Evolutionary conservation across 1,140 invertebrate genomes (phyloP), one percentile per base, ranked within the genome.

Genomic region (Aphelinus certus): DNA sequence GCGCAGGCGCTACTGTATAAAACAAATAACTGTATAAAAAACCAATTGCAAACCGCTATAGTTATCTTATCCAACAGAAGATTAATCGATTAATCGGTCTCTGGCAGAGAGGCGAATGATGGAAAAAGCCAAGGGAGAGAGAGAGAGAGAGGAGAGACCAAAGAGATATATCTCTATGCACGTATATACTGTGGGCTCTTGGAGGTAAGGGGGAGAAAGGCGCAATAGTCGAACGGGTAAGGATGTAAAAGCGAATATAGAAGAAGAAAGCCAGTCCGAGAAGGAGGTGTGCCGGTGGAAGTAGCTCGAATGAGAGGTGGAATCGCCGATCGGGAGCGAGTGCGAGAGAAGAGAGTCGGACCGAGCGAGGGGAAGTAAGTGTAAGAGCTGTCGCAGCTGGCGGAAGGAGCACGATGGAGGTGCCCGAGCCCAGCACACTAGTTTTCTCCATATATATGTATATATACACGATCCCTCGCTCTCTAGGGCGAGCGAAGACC

Each of bases 391-490:
- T 7, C 10, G 42, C 43, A 71, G 57, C 9, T n/a, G 9, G 49
- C 48, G 58, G 70, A 56, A 55, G 49, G 47, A 26, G 3, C n/a
- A 1, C 48, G 67, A 69, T 57, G 57, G 67, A 60, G 43, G 60
- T 26, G 0, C 26, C 26, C 26, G 26, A 26, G 26, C 26, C 26
- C 26, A 26, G 26, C 26, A 26, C 26, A 26, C 26, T 26, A 26
- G 26, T 26, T 26, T 26, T 26, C 26, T 26, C 26, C 26, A 26
- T 26, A 26, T 26, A 26, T 26, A 26, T 26, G 26, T 26, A 26
- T 26, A 26, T 26, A 26, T 26, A 26, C 26, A 26, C 26, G 26
- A 26, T 26, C 26, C 26, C 26, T 26, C 26, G 26, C 26, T 26
- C 26, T 26, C 26, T 26, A 26, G 26, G 0, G 26, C 26, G 26